Base-by-base conservation (phyloP, 2,888 invertebrate species). In the Phasia obesa region DNA sequence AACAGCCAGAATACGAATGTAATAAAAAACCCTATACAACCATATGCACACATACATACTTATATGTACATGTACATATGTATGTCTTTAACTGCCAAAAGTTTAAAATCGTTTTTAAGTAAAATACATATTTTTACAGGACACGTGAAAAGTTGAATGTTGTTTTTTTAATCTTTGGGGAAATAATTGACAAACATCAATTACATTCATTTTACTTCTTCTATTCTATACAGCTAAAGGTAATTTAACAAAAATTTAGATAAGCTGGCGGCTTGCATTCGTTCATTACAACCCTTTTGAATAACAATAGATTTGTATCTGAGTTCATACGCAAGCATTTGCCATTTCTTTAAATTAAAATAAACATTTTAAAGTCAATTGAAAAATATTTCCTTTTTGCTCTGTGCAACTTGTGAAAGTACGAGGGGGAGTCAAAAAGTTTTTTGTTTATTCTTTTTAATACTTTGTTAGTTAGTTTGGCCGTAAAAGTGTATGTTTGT, bases 211-310 rank as follows among this genome's bases (percentile, higher is more conserved):
- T n/a, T n/a, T n/a, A n/a, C n/a, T n/a, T n/a, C n/a, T n/a, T n/a
- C 38, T n/a, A 57, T 38, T 49, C n/a, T n/a, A 42, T 27, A 71
- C 49, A 47, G 4, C 15, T 31, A 38, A 73, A 73, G 60, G 70
- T 55, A 76, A 71, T 73, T 81, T 71, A 81, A 81, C 44, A 19
- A 35, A 70, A 73, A 47, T 42, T 67, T 55, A 81, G 81, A 81
- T 76, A 77, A 70, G 55, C 59, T 27, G 0, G 42, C n/a, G 0
- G 55, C 17, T 55, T 1, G 27, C 3, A 47, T 13, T 31, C 21
- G 44, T 70, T 57, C 44, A n/a, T 9, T 55, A 5, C 31, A 75
- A 65, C 65, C 75, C 75, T 75, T 75, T 75, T 35, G 17, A 38
- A 38, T 62, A 53, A 53, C 60, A 60, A 73, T 64, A 55, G 74